Evolutionary conservation across 2,888 invertebrate species (phyloP).

Genomic region (Crematogaster levior): DNA sequence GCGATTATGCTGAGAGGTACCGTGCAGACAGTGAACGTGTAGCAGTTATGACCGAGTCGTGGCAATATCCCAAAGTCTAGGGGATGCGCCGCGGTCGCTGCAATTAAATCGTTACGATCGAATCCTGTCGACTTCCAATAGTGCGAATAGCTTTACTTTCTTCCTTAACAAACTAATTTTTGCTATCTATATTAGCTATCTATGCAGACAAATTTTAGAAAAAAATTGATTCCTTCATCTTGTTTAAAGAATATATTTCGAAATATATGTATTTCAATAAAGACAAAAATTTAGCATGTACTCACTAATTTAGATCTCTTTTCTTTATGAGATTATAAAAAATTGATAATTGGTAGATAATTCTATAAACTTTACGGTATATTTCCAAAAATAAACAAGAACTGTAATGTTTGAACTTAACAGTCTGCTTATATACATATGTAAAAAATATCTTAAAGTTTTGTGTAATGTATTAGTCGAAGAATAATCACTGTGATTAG

Average conservation of each 20-base stretch:
- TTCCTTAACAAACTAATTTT: not conserved
- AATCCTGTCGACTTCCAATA: constrained; percentile 20
- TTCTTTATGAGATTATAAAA: not conserved
- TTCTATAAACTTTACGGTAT: not conserved
- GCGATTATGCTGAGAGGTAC: constrained; percentile 72
- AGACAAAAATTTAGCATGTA: not conserved
- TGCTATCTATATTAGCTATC: too few species aligned
- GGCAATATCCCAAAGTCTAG: too few species aligned
- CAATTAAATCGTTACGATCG: constrained; percentile 66
- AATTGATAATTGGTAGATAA: not conserved
- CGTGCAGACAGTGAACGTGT: constrained; percentile 52
- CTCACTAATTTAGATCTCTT: not conserved
- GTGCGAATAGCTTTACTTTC: not conserved
- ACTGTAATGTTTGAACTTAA: not conserved
- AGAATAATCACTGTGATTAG: too few species aligned
- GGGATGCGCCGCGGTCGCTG: constrained; percentile 49
- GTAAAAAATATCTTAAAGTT: too few species aligned
- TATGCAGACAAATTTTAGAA: not conserved
- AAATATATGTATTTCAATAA: not conserved
- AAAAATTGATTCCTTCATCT: not conserved
- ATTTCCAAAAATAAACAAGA: not conserved
- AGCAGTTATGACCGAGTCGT: constrained; percentile 20
- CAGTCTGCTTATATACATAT: not conserved
- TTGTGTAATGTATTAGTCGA: too few species aligned
- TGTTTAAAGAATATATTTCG: not conserved